Base-by-base conservation (phyloP, 2,888 invertebrate species). In the Drosophila neonasuta region DNA sequence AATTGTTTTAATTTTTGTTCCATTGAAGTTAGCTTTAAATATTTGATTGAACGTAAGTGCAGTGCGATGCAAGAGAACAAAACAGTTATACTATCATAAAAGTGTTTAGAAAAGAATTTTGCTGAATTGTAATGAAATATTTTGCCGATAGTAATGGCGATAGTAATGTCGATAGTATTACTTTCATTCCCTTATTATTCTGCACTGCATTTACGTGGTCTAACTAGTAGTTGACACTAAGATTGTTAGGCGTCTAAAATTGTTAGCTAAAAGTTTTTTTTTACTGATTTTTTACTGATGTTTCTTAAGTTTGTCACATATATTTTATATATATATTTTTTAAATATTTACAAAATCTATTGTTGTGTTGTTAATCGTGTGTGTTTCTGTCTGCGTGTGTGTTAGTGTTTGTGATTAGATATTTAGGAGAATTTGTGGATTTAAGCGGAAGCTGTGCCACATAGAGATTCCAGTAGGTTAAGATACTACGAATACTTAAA, bases 261-360 rank as follows among this genome's bases (percentile, higher is more conserved):
- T 66, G 41, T 66, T 61, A 60, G 60, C 72, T 75, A 78, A 65
- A 58, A 59, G 71, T 78, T 84, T 24, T 24, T 24, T 24, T 24
- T 80, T 82, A 79, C 79, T 60, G 75, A 78, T 76, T 80, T 80
- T 78, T 73, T 76, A 70, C 71, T 75, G 76, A 78, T 77, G 65
- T 67, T 79, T 60, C 57, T 62, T 65, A 61, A 64, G 55, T 60
- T 64, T 67, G 52, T 60, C 50, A 36, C 36, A 36, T 36, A 59
- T 17, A 41, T 48, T 52, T 68, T 54, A 48, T 65, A 55, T 48
- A 60, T 61, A 24, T 49, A 20, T 32, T 68, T 63, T 57, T 59
- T 45, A 7, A 6, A 61, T 80, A 81, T 81, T 67, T 81, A 85
- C 81, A 81, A 61, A 71, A 71, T 68, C 36, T 29, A n/a, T 63